Evolutionary conservation across 2,797 vertebrate genomes (phyloP).

Genomic region (Alosa sapidissima): DNA sequence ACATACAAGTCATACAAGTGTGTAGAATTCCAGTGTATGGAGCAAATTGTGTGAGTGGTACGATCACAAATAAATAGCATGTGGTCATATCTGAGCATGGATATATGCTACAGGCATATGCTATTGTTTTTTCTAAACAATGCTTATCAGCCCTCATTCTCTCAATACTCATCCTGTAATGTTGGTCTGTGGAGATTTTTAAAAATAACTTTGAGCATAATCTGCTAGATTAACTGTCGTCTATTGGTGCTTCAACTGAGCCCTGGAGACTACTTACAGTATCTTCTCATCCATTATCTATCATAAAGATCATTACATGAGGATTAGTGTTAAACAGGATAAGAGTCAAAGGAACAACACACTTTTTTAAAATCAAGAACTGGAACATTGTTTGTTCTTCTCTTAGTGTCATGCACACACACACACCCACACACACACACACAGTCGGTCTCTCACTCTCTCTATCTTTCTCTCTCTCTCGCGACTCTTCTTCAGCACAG

Average conservation of each 20-base stretch:
- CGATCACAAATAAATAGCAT: background rate
- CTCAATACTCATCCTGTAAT: background rate
- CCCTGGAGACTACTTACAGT: conserved; percentile 54
- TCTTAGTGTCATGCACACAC: background rate
- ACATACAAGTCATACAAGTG: background rate
- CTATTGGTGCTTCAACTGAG: conserved; percentile 61
- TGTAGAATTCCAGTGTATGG: background rate
- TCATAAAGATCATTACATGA: conserved; percentile 49
- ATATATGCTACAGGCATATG: background rate
- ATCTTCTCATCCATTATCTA: conserved; percentile 67
- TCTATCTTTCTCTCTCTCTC: too few relatives aligned
- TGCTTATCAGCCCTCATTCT: background rate
- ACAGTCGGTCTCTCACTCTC: background rate
- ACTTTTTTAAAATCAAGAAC: background rate
- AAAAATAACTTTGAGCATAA: conserved; percentile 48
- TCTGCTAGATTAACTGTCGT: conserved; percentile 62
- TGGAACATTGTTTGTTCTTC: background rate
- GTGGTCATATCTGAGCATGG: background rate
- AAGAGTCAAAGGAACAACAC: background rate
- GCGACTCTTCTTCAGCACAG: background rate
- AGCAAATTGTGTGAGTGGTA: background rate
- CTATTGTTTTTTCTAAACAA: conserved; percentile 4
- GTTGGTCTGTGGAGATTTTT: background rate
- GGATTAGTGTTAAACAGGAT: conserved; percentile 38
- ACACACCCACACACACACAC: background rate